Conservation (phyloP, 1,140 invertebrate genomes). For the Nasonia giraulti region DNA sequence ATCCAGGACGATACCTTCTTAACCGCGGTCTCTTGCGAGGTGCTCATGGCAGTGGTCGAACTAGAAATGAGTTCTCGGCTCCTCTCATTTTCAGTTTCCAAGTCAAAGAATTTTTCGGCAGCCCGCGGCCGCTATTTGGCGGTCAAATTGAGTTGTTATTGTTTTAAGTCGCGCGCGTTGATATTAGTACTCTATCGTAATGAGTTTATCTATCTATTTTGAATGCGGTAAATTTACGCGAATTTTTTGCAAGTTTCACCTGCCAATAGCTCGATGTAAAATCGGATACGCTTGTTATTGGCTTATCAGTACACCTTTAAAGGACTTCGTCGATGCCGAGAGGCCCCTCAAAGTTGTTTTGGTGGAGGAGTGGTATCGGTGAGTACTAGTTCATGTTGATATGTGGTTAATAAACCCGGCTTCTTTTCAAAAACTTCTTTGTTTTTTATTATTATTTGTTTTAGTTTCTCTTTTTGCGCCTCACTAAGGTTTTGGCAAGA, state of each 20-base stretch:
- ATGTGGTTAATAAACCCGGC: constrained; percentile 49
- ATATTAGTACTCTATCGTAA: no score
- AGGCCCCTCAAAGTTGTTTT: constrained; percentile 54
- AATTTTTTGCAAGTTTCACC: not conserved
- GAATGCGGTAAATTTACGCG: not conserved
- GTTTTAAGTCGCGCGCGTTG: no score
- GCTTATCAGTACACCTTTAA: not conserved
- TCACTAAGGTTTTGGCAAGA: not conserved
- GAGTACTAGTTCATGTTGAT: constrained; percentile 50
- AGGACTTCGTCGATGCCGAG: not conserved
- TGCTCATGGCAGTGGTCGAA: no score
- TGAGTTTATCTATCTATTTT: no score
- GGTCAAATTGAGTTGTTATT: no score
- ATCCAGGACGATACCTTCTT: no score
- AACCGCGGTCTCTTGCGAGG: no score
- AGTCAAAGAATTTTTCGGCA: no score
- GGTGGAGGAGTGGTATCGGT: constrained; percentile 33
- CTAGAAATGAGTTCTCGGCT: no score
- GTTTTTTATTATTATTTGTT: constrained; percentile 20
- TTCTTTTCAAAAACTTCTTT: constrained; percentile 44
- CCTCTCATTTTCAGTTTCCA: no score
- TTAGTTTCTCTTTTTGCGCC: not conserved
- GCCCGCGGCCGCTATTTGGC: no score
- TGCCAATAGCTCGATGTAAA: not conserved
- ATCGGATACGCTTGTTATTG: not conserved